Evolutionary conservation across 2,888 invertebrate species (phyloP).

Genomic region (Pollenia amentaria): DNA sequence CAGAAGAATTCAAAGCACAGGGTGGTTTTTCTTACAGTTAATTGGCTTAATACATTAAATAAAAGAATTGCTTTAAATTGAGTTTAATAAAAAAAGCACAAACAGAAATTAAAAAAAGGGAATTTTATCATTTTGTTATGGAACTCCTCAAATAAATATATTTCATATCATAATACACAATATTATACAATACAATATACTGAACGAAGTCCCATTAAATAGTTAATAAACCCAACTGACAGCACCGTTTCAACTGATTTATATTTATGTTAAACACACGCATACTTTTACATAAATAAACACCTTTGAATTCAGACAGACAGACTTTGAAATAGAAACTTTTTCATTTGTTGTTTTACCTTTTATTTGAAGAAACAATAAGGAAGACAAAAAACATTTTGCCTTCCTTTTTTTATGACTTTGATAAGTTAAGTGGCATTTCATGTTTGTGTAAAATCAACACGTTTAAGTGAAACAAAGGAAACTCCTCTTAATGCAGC

Average conservation of each 20-base stretch:
- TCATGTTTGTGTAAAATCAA: constrained; percentile 52
- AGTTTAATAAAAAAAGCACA: background rate
- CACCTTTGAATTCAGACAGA: constrained; percentile 16
- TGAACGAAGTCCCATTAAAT: constrained; percentile 52
- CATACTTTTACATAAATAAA: background rate
- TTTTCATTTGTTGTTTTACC: constrained; percentile 28
- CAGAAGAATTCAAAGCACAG: too few species aligned
- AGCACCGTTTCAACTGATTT: constrained; percentile 57
- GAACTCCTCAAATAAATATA: too few species aligned
- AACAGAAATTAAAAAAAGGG: constrained; percentile 13
- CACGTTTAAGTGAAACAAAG: constrained; percentile 45
- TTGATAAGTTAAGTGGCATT: constrained; percentile 60
- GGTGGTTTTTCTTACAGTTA: too few species aligned
- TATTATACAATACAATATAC: background rate
- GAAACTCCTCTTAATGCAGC: constrained; percentile 25
- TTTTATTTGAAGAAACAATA: constrained; percentile 8
- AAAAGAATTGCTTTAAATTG: too few species aligned
- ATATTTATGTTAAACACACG: constrained; percentile 46
- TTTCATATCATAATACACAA: too few species aligned
- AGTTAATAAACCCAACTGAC: constrained; percentile 64
- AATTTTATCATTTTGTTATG: constrained; percentile 9
- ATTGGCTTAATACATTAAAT: too few species aligned
- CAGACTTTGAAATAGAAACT: background rate
- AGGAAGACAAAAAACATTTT: background rate
- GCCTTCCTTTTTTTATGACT: background rate